These are phyloP conservation scores for Stramonita haemastoma DNA, from an alignment of 2,888 invertebrate species.

Conservation along the genomic window DNA sequence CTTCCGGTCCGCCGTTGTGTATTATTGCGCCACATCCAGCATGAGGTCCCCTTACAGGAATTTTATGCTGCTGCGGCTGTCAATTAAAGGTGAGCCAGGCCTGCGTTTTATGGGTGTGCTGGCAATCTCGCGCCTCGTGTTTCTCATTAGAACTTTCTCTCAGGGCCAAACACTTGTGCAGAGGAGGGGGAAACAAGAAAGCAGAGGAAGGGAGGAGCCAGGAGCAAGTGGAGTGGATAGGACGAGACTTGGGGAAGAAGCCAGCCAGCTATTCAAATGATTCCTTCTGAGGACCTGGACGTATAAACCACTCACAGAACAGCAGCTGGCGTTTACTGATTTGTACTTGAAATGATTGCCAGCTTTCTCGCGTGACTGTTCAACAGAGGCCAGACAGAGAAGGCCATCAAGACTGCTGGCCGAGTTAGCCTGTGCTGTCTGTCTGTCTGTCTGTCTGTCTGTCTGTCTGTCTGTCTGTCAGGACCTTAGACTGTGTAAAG, in stretches of 20 bases:
- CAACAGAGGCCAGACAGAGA: background rate
- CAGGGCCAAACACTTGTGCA: conserved; percentile 6
- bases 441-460: too few species aligned
- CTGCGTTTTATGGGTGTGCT: conserved; percentile 29
- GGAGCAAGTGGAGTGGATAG: too few species aligned
- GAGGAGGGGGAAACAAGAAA: too few species aligned
- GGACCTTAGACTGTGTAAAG: background rate
- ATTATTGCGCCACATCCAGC: conserved; percentile 42
- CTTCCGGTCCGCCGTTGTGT: conserved; percentile 40
- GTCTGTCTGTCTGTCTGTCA: too few species aligned
- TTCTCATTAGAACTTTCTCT: conserved; percentile 34
- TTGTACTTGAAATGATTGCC: conserved; percentile 38
- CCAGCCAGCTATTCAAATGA: background rate
- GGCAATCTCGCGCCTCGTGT: conserved; percentile 29
- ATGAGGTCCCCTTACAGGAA: conserved; percentile 31
- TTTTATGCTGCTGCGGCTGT: conserved; percentile 21
- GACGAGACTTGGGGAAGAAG: conserved; percentile 11
- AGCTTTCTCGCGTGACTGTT: conserved; percentile 33
- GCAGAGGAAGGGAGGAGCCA: too few species aligned
- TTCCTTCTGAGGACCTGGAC: background rate
- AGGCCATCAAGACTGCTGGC: too few species aligned
- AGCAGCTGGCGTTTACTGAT: conserved; percentile 40
- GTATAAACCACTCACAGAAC: conserved; percentile 23
- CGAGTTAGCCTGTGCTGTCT: conserved; percentile 11
- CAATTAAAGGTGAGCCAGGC: conserved; percentile 44